These are phyloP conservation scores for Palythoa heliodiscus DNA, from an alignment of 92 coral and sea anemone genomes.

Conservation along the genomic window DNA sequence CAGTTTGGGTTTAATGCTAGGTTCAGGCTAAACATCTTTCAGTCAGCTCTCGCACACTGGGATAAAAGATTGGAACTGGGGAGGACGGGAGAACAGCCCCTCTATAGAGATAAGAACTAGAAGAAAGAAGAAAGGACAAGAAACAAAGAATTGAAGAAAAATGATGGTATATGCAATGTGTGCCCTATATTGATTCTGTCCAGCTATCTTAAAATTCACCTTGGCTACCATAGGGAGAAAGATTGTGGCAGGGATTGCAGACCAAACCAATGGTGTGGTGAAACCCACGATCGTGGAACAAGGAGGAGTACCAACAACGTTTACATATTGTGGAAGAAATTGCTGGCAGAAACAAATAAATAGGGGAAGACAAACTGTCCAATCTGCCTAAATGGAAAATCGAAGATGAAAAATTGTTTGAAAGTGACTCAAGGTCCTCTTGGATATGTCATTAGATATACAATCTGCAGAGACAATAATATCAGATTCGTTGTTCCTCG, in stretches of 20 bases:
- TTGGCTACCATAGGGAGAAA: background rate
- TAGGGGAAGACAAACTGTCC: conserved; percentile 8
- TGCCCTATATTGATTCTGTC: conserved; percentile 3
- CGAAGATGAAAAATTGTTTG: background rate
- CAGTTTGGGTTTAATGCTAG: background rate
- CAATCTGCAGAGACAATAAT: background rate
- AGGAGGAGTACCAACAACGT: background rate
- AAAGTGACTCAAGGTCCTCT: conserved; percentile 13
- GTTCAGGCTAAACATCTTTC: background rate
- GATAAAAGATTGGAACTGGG: background rate
- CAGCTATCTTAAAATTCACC: background rate
- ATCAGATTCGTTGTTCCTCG: background rate
- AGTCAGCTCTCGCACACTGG: background rate
- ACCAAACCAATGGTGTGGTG: background rate
- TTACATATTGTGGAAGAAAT: background rate
- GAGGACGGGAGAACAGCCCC: background rate
- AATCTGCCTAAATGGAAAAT: background rate
- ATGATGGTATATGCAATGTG: background rate
- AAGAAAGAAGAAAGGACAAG: conserved; percentile 5
- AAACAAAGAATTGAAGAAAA: background rate
- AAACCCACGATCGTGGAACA: conserved; percentile 4
- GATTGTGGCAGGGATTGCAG: conserved; percentile 3
- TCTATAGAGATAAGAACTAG: background rate
- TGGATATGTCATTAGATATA: background rate
- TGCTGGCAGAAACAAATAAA: background rate